Conservation (phyloP, 2,113 vertebrate species). For the Natator depressus region DNA sequence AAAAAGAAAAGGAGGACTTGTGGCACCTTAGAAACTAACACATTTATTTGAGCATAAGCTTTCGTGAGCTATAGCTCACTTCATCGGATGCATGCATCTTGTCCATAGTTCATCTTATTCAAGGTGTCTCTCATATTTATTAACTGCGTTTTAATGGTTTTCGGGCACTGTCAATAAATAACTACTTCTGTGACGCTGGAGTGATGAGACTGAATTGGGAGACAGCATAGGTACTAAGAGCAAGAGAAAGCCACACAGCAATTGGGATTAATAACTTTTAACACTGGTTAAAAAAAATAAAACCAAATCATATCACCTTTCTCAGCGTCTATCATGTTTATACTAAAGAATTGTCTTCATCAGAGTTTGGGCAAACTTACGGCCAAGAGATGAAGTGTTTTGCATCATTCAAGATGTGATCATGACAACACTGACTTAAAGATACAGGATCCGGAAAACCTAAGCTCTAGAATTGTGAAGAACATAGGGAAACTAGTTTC, state of each 20-base stretch:
- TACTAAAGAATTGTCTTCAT: neutral
- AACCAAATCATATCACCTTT: neutral
- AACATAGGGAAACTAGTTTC: neutral
- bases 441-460: constrained; percentile 49
- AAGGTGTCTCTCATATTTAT: neutral
- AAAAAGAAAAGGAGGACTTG: too few species aligned
- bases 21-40: too few species aligned
- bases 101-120: neutral
- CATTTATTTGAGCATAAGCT: too few species aligned
- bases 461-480: constrained; percentile 37
- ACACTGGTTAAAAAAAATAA: neutral
- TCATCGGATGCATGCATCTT: too few species aligned
- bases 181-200: neutral
- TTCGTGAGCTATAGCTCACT: too few species aligned
- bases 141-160: neutral
- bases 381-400: neutral
- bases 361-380: fast-evolving
- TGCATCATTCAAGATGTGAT: neutral
- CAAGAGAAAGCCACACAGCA: neutral
- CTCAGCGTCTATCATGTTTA: neutral
- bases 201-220: neutral
- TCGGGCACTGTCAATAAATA: neutral
- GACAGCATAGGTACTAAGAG: neutral
- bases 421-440: neutral
- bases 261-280: neutral